These are phyloP conservation scores for Stegastes partitus DNA, from an alignment of 2,113 vertebrate species.

Conservation along the genomic window DNA sequence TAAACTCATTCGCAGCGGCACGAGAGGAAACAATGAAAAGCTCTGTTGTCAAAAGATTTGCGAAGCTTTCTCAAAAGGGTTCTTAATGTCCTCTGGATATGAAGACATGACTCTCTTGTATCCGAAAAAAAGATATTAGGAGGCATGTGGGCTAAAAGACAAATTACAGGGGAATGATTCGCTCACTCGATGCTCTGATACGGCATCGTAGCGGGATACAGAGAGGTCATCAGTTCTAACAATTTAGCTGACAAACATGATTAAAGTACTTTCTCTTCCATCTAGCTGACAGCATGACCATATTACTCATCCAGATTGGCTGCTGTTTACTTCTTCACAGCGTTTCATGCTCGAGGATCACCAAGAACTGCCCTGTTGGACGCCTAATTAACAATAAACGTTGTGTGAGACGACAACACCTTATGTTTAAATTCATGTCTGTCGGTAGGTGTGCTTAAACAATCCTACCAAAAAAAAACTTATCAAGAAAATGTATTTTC, in stretches of 20 bases:
- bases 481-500: too few relatives aligned
- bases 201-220: slow-evolving; percentile 8
- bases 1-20: slow-evolving; percentile 61
- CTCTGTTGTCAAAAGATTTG: slow-evolving; percentile 53
- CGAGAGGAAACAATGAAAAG: slow-evolving; percentile 58
- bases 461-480: background rate
- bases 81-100: slow-evolving; percentile 23
- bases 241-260: slow-evolving; percentile 22
- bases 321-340: background rate
- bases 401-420: background rate
- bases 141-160: slow-evolving; percentile 6
- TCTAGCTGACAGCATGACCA: slow-evolving; percentile 2
- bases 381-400: slow-evolving; percentile 10
- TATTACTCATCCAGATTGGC: background rate
- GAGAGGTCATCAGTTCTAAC: slow-evolving; percentile 28
- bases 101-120: slow-evolving; percentile 24
- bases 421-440: background rate
- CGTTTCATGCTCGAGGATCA: slow-evolving; percentile 11
- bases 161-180: slow-evolving; percentile 27
- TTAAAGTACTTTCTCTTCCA: slow-evolving; percentile 26
- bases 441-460: background rate
- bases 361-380: slow-evolving; percentile 13
- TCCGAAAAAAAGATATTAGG: slow-evolving; percentile 36
- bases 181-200: slow-evolving; percentile 30
- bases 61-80: slow-evolving; percentile 29